Conservation (phyloP, 1,140 invertebrate genomes). For the Drosophila watanabei region DNA sequence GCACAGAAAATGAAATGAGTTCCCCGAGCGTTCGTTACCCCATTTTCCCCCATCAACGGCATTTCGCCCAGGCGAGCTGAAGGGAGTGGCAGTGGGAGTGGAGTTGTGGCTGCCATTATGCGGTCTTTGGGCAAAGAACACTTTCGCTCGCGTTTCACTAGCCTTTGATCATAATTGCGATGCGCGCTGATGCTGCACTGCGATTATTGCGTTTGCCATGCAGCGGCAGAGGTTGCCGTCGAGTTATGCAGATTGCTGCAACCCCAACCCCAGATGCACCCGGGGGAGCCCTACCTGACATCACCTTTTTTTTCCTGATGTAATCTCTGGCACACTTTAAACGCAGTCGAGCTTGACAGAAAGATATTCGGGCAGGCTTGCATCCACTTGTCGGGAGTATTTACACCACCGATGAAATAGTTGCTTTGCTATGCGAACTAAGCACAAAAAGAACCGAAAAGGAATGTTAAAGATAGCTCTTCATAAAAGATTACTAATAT, state of each 20-base stretch:
- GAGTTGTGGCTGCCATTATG: conserved; percentile 39
- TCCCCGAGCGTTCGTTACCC: conserved; percentile 18
- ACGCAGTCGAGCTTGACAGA: neutral
- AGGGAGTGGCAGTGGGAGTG: conserved; percentile 7
- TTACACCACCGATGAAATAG: no score
- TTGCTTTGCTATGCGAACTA: no score
- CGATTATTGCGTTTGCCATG: conserved; percentile 33
- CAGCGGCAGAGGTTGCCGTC: neutral
- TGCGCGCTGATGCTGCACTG: conserved; percentile 41
- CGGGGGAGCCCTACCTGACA: neutral
- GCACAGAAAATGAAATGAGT: conserved; percentile 54
- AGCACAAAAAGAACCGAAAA: no score
- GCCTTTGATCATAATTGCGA: conserved; percentile 49
- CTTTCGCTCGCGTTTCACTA: conserved; percentile 31
- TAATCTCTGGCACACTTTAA: conserved; percentile 1
- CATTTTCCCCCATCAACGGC: neutral
- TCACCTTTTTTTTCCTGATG: neutral
- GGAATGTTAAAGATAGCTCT: no score
- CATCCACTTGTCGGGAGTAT: no score
- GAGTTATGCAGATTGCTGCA: conserved; percentile 20
- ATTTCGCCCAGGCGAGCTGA: conserved; percentile 24
- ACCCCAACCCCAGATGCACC: neutral
- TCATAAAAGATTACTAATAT: no score
- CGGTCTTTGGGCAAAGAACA: conserved; percentile 56
- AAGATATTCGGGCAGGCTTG: neutral